Conservation (phyloP, 2,113 vertebrate species). For the Pionites leucogaster region DNA sequence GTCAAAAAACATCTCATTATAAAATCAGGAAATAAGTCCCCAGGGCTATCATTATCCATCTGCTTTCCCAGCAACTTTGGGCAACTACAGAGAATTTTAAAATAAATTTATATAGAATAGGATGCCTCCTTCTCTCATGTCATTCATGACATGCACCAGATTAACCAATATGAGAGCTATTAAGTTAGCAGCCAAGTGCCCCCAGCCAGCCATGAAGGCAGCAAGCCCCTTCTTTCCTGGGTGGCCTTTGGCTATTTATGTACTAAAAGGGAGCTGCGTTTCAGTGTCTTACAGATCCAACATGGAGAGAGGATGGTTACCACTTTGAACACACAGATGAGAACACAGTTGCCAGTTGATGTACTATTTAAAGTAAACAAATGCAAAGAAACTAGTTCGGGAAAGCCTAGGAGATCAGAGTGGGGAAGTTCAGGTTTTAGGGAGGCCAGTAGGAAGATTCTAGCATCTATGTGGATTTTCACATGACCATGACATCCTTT, state of each 20-base stretch:
- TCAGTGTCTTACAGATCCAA: background rate
- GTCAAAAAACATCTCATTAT: slow-evolving; percentile 49
- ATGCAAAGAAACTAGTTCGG: background rate
- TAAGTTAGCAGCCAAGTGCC: background rate
- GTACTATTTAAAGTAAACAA: background rate
- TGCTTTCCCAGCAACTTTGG: slow-evolving; percentile 27
- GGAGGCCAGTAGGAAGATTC: background rate
- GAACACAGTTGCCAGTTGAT: background rate
- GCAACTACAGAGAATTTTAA: background rate
- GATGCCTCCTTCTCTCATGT: background rate
- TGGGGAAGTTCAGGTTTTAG: background rate
- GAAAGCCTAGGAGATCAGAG: background rate
- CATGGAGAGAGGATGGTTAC: background rate
- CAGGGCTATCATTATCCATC: slow-evolving; percentile 57
- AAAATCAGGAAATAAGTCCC: slow-evolving; percentile 53
- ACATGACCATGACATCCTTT: background rate
- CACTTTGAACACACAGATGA: background rate
- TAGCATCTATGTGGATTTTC: background rate
- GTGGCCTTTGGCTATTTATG: background rate
- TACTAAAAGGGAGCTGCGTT: background rate
- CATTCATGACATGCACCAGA: background rate
- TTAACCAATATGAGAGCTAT: background rate
- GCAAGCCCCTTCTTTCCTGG: background rate
- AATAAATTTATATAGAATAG: background rate
- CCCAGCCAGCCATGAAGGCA: background rate